phyloP scores from a whole-genome alignment of 2,888 invertebrate species.

The Megalurothrips usitatus region DNA sequence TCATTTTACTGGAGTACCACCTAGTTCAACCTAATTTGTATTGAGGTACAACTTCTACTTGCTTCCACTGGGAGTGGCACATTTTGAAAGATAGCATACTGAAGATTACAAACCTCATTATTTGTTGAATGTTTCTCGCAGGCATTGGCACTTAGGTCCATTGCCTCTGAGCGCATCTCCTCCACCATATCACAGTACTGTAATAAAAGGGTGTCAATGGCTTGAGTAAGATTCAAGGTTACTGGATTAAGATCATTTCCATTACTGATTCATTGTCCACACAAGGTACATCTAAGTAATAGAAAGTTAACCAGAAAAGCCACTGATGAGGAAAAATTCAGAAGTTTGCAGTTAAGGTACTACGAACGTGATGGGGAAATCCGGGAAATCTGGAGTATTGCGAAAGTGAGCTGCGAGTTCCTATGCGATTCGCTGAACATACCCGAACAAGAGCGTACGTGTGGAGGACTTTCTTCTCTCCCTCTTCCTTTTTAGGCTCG shows the following conservation, averaged over 20 bases:
- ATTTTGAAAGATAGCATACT: conserved; percentile 7
- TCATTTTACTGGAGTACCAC: neutral
- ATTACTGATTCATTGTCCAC: too few species aligned
- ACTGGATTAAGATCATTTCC: too few species aligned
- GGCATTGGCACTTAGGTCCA: conserved; percentile 87
- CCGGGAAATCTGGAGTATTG: conserved; percentile 32
- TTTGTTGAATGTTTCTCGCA: conserved; percentile 86
- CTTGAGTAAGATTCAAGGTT: neutral
- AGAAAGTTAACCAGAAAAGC: neutral
- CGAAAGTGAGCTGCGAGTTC: conserved; percentile 30
- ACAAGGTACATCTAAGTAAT: neutral
- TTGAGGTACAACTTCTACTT: neutral
- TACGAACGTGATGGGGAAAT: conserved; percentile 32
- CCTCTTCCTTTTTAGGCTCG: conserved; percentile 44
- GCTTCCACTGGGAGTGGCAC: neutral
- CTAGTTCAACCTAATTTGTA: neutral
- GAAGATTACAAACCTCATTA: conserved; percentile 64
- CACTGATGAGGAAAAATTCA: conserved; percentile 33
- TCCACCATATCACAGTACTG: conserved; percentile 91
- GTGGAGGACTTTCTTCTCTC: conserved; percentile 65
- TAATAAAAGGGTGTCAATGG: conserved; percentile 30
- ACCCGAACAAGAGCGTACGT: conserved; percentile 82
- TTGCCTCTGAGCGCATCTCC: conserved; percentile 83
- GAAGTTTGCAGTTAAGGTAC: conserved; percentile 32
- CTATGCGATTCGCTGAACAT: conserved; percentile 41